These are phyloP conservation scores for Leistus spinibarbis DNA, from an alignment of 2,888 invertebrate genomes.

Conservation along the genomic window DNA sequence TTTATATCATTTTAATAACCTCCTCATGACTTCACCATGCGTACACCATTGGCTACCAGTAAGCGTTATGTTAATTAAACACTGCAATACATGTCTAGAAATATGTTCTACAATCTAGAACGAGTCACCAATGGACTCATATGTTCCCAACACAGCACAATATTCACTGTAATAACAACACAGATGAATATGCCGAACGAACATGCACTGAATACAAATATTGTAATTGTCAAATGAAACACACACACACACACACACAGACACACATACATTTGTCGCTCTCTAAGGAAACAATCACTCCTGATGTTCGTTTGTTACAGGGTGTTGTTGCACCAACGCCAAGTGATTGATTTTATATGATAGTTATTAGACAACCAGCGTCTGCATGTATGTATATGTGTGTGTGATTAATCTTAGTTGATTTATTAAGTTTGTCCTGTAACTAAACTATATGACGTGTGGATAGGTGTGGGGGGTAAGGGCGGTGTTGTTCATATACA, in stretches of 20 bases:
- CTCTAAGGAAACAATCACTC: not conserved
- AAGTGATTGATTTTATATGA: conserved; percentile 34
- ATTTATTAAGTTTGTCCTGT: conserved; percentile 20
- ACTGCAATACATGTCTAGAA: not conserved
- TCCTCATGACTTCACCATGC: too few species aligned
- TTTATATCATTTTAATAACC: too few species aligned
- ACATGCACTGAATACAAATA: not conserved
- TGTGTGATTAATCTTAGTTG: conserved; percentile 32
- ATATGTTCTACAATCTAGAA: not conserved
- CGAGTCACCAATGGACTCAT: too few species aligned
- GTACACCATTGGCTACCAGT: too few species aligned
- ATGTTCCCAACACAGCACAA: not conserved
- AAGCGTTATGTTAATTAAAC: not conserved
- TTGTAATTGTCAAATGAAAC: not conserved
- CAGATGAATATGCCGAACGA: not conserved
- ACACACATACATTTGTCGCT: not conserved
- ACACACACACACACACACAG: not conserved
- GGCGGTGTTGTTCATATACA: not conserved
- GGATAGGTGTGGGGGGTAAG: too few species aligned
- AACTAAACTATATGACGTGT: not conserved
- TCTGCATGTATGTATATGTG: not conserved
- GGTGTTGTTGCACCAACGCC: not conserved
- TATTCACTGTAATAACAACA: not conserved
- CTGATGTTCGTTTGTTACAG: not conserved
- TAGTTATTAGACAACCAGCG: conserved; percentile 33